Evolutionary conservation across 2,888 invertebrate genomes (phyloP).

Genomic region (Cantharis rufa): DNA sequence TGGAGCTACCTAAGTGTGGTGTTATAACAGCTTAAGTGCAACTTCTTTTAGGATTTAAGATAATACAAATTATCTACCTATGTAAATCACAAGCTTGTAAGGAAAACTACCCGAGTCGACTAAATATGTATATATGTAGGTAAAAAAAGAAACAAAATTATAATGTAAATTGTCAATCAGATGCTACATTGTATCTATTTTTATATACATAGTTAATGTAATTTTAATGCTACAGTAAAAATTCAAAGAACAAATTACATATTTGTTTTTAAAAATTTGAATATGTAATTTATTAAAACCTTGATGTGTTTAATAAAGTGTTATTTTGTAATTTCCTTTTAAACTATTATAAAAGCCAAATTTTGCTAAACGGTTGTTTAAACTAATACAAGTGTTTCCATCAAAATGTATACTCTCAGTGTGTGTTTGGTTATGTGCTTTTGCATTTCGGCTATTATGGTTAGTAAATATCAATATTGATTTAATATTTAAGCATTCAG

Average conservation of each 20-base stretch:
- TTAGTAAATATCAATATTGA: constrained; percentile 5
- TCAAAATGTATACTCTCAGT: not conserved
- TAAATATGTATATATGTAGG: not conserved
- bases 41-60: no score
- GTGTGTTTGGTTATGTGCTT: constrained; percentile 16
- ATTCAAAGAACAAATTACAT: not conserved
- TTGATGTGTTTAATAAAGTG: not conserved
- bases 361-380: not conserved
- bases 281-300: not conserved
- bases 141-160: not conserved
- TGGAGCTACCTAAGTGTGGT: no score
- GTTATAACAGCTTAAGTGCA: no score
- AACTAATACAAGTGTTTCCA: not conserved
- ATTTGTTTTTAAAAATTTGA: not conserved
- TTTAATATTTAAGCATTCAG: not conserved
- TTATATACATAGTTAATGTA: not conserved
- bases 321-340: not conserved
- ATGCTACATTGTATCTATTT: not conserved
- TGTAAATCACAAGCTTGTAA: no score
- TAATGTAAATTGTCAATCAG: not conserved
- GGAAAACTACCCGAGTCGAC: not conserved
- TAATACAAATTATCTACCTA: no score
- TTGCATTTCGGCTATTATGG: constrained; percentile 15
- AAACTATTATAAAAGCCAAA: not conserved
- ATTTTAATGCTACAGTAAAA: not conserved